Evolutionary conservation across 1,140 invertebrate species (phyloP), one percentile per base, ranked within the genome.

Genomic region (Sycobia sp.): DNA sequence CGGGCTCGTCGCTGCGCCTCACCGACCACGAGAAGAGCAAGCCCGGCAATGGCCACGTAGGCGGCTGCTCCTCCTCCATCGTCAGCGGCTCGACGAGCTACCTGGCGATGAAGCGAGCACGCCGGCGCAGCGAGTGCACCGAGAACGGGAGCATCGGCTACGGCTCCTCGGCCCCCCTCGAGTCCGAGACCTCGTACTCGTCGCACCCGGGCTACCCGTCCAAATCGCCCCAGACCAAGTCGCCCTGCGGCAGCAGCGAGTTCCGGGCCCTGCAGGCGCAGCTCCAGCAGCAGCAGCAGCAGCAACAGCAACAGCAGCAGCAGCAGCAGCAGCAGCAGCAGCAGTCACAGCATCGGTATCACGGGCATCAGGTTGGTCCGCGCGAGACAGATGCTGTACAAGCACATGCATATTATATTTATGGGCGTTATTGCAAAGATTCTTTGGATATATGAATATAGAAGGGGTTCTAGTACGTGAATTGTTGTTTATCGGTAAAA

Each of bases 131-230:
- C 54, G 60, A 62, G 11, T 66, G 57, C 53, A 66, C 64, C 14
- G 60, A 62, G 8, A 66, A 27, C 8, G 59, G 59, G 0, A 66
- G 65, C 50, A 66, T 66, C 20, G 65, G 65, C 9, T 62, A 66
- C 41, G 65, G 65, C 13, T 66, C 65, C 4, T 66, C 59, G 3
- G 64, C 58, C 9, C 64, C 64, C 1, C 58, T 61, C 1, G 64
- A 66, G 23, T 66, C 64, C 10, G 65, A 66, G 34, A 62, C 65
- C 13, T 67, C 72, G 13, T 67, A 69, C 16, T 69, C 69, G 8
- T 65, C 66, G 14, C 67, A 69, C 47, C 65, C 64, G 29, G 58
- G 67, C 10, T 68, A 67, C 29, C 66, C 57, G 23, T 4, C 14
- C 13, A 62, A 62, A 23, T 7, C 22, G 7, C 9, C 32, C 0